Base-by-base conservation (phyloP, 2,888 invertebrate species). In the Alcis repandata region DNA sequence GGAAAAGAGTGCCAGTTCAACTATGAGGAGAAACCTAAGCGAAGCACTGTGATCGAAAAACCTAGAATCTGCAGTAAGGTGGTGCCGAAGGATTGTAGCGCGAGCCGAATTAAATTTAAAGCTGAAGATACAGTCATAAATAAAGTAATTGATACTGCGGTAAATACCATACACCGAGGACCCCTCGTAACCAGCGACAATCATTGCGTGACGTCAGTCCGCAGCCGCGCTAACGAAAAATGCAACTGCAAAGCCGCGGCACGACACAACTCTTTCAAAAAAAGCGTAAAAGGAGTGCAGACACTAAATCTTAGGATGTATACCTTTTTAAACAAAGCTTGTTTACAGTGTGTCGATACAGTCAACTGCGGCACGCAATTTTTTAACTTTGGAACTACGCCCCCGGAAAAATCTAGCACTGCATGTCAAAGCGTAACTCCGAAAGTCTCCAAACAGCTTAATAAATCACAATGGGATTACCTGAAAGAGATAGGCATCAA, bases 101-200 rank as follows among this genome's bases (percentile, higher is more conserved):
- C 67, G 13, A 75, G 67, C 19, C 75, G 68, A 59, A 72, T 70
- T 38, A 79, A 75, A 63, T 67, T 76, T 13, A 82, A 77, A 68
- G 79, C 79, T 13, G 79, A 74, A 68, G 77, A 85, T 57, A 77
- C 60, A 2, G 36, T 80, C 36, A 33, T 76, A 7, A 78, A 73
- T 27, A 85, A 81, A 22, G 79, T 75, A 9, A 65, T 71, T 32
- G 83, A 88, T 66, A 71, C 60, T 51, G 79, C 77, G 22, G 72
- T 80, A 4, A 90, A 89, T 64, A 89, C 90, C 1, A 43, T 66
- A 7, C 63, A 83, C 6, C 79, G 85, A 49, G 86, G 86, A 4
- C 77, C 86, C 2, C 63, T 84, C 32, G 76, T n/a, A n/a, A n/a
- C 57, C 72, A 81, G 79, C 64, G 83, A 88, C 53, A 84, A 69